Conservation (phyloP, 2,113 vertebrate genomes). For the Picathartes gymnocephalus region DNA sequence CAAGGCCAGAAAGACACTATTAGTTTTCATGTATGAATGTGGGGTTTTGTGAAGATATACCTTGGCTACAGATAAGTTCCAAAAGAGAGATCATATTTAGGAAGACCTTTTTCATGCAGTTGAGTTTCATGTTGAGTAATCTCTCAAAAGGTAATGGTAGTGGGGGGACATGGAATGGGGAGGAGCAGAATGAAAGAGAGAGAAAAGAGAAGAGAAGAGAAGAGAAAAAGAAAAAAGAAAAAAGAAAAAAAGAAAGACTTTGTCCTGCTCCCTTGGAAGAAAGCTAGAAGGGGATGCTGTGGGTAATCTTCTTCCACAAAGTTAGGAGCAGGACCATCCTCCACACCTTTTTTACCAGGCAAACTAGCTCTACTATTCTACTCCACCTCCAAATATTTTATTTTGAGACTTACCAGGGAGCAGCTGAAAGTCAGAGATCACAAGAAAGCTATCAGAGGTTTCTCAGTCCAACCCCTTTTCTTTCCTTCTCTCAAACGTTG, state of each 20-base stretch:
- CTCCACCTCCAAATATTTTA: background rate
- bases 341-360: background rate
- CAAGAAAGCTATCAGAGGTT: background rate
- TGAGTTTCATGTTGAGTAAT: background rate
- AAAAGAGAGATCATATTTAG: background rate
- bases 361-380: background rate
- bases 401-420: background rate
- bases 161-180: background rate
- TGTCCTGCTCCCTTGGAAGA: background rate
- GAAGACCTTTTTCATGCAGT: background rate
- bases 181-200: too few species aligned
- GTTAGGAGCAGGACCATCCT: fast-evolving
- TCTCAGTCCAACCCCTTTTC: background rate
- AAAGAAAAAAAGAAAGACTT: too few species aligned
- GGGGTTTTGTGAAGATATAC: background rate
- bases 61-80: background rate
- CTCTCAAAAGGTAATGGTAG: fast-evolving
- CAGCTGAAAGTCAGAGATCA: background rate
- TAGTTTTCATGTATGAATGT: background rate
- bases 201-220: background rate
- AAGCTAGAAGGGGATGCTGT: background rate
- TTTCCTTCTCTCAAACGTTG: background rate
- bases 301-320: background rate
- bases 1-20: background rate
- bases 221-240: background rate